phyloP scores from a whole-genome alignment of 2,888 invertebrate genomes.

The Branchipolynoe longqiensis region DNA sequence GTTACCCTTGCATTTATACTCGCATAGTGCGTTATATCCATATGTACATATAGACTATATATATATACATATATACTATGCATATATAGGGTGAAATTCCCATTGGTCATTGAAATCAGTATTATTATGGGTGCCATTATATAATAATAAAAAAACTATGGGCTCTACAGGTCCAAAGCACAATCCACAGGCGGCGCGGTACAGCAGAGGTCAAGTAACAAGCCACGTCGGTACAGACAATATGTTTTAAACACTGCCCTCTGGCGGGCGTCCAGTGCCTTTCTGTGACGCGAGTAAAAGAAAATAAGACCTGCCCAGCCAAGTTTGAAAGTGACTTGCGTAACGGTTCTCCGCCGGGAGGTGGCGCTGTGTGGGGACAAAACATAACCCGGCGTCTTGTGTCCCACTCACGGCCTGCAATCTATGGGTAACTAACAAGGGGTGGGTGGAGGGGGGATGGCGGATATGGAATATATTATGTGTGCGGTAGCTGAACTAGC shows the following conservation, averaged over 20 bases:
- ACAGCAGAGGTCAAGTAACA: slow-evolving; percentile 41
- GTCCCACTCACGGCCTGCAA: neutral
- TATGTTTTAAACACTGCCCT: slow-evolving; percentile 53
- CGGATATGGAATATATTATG: no score
- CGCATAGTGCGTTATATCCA: no score
- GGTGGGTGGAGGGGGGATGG: neutral
- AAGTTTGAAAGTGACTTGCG: slow-evolving; percentile 29
- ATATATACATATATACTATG: no score
- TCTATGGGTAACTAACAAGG: neutral
- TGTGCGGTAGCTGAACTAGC: no score
- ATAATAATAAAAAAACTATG: no score
- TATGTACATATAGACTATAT: no score
- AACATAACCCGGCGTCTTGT: neutral
- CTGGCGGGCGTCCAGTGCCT: slow-evolving; percentile 11
- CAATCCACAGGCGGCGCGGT: slow-evolving; percentile 44
- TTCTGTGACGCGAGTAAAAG: slow-evolving; percentile 14
- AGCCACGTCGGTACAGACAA: slow-evolving; percentile 44
- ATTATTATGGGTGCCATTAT: no score
- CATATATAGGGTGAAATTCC: no score
- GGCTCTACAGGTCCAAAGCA: no score
- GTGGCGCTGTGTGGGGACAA: slow-evolving; percentile 5
- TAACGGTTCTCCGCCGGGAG: neutral
- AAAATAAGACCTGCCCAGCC: slow-evolving; percentile 24
- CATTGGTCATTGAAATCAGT: no score
- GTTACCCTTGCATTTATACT: no score